Conservation (phyloP, 2,888 invertebrate species). For the Callinectes sapidus region DNA sequence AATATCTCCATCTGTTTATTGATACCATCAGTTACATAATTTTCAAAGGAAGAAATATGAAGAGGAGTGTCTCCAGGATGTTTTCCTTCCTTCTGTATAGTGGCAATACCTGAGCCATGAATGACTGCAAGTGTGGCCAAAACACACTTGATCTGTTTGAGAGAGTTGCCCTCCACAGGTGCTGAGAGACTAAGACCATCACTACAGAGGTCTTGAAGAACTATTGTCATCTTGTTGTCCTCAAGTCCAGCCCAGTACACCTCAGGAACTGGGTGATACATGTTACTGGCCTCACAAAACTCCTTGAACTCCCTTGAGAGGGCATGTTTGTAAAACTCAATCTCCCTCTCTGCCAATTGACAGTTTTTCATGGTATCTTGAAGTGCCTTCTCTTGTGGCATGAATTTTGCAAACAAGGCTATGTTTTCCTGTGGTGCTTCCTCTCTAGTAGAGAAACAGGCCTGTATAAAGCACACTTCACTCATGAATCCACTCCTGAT, state of each 20-base stretch:
- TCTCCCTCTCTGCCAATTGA: conserved; percentile 55
- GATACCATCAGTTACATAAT: conserved; percentile 46
- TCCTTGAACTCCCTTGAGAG: conserved; percentile 52
- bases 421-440: neutral
- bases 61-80: conserved; percentile 38
- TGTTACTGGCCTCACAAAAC: conserved; percentile 40
- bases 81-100: conserved; percentile 50
- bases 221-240: conserved; percentile 51
- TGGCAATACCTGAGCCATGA: conserved; percentile 63
- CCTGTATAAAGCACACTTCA: conserved; percentile 61
- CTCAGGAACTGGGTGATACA: conserved; percentile 53
- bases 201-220: conserved; percentile 56
- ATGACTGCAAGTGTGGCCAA: conserved; percentile 54
- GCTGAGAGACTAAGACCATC: conserved; percentile 43
- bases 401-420: conserved; percentile 56
- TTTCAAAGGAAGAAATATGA: conserved; percentile 31
- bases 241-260: conserved; percentile 56
- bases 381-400: conserved; percentile 30
- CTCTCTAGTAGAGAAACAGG: neutral
- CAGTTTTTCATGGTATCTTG: conserved; percentile 40
- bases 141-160: conserved; percentile 52
- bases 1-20: conserved; percentile 49
- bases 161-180: conserved; percentile 51
- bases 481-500: conserved; percentile 56
- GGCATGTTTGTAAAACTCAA: conserved; percentile 63